Percentiles rank a stretch among this genome's conserved stretches.
These are phyloP conservation scores for Horisme vitalbata DNA, from an alignment of 2,888 invertebrate species.

Conservation along the genomic window DNA sequence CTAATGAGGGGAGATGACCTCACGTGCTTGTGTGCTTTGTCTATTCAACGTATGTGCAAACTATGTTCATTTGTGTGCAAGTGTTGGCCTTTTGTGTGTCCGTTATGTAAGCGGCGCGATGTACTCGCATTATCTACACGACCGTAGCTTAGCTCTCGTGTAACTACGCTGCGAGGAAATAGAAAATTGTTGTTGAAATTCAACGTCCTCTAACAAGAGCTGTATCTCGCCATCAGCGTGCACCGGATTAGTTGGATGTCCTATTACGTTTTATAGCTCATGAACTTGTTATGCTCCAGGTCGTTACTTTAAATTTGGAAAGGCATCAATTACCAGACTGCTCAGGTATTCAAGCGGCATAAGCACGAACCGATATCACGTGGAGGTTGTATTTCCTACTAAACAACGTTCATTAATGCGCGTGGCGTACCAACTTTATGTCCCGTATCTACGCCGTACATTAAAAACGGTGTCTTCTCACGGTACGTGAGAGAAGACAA, in stretches of 20 bases:
- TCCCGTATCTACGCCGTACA: constrained; percentile 20
- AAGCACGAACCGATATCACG: constrained; percentile 22
- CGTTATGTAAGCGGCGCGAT: constrained; percentile 60
- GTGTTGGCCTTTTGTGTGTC: constrained; percentile 70
- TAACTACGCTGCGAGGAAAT: constrained; percentile 34
- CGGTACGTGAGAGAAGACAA: constrained; percentile 40
- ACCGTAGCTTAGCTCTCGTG: constrained; percentile 33
- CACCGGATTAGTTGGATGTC: constrained; percentile 37
- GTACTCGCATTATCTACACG: constrained; percentile 50
- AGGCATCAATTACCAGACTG: constrained; percentile 24
- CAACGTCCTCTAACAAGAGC: constrained; percentile 36
- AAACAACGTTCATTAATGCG: constrained; percentile 25
- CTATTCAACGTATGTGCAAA: constrained; percentile 69
- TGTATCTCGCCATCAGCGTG: constrained; percentile 33
- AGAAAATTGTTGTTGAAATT: constrained; percentile 36
- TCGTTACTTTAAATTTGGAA: constrained; percentile 21
- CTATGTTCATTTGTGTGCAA: constrained; percentile 68
- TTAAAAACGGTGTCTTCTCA: constrained; percentile 25
- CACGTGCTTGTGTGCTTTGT: constrained; percentile 78
- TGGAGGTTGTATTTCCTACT: constrained; percentile 24
- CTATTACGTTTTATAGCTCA: constrained; percentile 23
- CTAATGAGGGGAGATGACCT: constrained; percentile 84
- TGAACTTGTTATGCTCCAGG: constrained; percentile 6
- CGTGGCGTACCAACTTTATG: constrained; percentile 24
- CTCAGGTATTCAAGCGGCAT: constrained; percentile 25